phyloP scores from a whole-genome alignment of 2,888 invertebrate genomes.

The Tyria jacobaeae region DNA sequence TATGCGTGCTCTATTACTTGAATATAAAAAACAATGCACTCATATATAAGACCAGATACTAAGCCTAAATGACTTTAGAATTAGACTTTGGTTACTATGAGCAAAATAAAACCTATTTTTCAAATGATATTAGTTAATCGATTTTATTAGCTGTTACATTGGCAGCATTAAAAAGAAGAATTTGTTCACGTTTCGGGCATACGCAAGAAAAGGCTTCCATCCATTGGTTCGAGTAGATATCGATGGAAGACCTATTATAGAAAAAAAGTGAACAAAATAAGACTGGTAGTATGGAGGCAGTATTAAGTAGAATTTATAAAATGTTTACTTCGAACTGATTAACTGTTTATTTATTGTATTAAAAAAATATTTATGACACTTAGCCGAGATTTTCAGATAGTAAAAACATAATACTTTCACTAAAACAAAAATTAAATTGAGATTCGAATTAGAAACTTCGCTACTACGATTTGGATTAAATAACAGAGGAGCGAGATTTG shows the following conservation, averaged over 20 bases:
- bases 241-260: background rate
- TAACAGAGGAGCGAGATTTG: slow-evolving; percentile 62
- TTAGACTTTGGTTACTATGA: background rate
- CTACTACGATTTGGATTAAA: slow-evolving; percentile 48
- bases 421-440: background rate
- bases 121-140: slow-evolving; percentile 65
- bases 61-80: background rate
- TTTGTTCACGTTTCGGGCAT: slow-evolving; percentile 66
- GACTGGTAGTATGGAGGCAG: background rate
- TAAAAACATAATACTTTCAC: too few species aligned
- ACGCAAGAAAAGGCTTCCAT: slow-evolving; percentile 62
- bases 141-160: slow-evolving; percentile 71
- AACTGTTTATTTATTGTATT: background rate
- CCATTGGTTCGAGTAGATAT: slow-evolving; percentile 35
- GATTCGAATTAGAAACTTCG: background rate
- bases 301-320: background rate
- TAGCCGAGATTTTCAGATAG: too few species aligned
- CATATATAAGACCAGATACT: background rate
- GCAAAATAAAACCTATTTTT: slow-evolving; percentile 9
- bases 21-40: slow-evolving; percentile 11
- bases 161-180: slow-evolving; percentile 62
- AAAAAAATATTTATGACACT: too few species aligned
- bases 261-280: slow-evolving; percentile 12
- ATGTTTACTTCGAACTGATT: background rate
- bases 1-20: slow-evolving; percentile 29